Evolutionary conservation across 2,113 vertebrate species (phyloP), one percentile per base, ranked within the genome.

Genomic region (Hippocampus zosterae): DNA sequence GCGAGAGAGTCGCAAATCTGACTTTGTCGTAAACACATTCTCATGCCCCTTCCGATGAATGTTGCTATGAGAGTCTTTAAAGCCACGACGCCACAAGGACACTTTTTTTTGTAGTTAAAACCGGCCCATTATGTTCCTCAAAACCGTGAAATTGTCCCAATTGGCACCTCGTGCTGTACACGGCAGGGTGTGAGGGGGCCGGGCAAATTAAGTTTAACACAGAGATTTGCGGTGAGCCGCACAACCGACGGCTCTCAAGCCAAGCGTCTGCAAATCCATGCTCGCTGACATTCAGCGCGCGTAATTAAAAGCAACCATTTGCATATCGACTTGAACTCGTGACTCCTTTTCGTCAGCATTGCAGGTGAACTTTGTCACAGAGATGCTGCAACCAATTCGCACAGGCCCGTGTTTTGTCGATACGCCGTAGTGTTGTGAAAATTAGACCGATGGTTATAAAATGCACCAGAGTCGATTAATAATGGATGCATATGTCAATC

Each of bases 311-410:
- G 29, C 29, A 29, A 0, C 42, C 44, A 85, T 89, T 89, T 87
- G 88, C 83, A 89, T 86, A 78, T 84, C 82, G 67, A 89, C 85
- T 72, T 84, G 56, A 81, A 86, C 79, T 60, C 59, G 57, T 74
- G 78, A 71, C 77, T 72, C 42, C 52, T 56, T 41, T 71, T 74
- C 72, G 27, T 68, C 18, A 8, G 67, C 69, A 66, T 83, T 70
- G 70, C 82, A 82, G 76, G 71, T 78, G 75, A 83, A 70, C 65
- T n/a, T 69, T 80, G 68, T 77, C 72, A 79, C 64, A 44, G 6
- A 64, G 72, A 77, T 1, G 80, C 63, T 3, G 62, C 41, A 67
- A 72, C 66, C 42, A 42, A 50, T 60, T 48, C 42, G 66, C 25
- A 11, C n/a, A 18, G 29, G 29, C 29, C 29, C 29, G 4, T 33